Evolutionary conservation across 2,113 vertebrate species (phyloP).

Genomic region (Chlamydotis undulata): DNA sequence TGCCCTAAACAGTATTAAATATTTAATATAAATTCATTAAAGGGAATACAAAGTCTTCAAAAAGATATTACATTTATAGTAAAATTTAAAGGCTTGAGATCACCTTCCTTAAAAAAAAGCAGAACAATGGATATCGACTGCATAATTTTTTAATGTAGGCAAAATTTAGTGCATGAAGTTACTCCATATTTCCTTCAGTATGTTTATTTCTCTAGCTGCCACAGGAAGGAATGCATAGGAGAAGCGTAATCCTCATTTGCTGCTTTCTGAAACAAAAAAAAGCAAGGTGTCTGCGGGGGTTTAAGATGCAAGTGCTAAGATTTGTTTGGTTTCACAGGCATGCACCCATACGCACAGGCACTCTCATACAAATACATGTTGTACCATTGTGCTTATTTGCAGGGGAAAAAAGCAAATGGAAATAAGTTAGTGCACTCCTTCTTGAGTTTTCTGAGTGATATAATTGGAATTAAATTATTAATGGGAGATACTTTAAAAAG

Average conservation of each 20-base stretch:
- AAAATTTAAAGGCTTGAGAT: constrained; percentile 65
- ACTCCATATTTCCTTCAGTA: constrained; percentile 38
- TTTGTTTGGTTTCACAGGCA: constrained; percentile 19
- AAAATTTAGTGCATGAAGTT: constrained; percentile 59
- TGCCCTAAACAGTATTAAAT: constrained; percentile 86
- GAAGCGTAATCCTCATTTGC: background rate
- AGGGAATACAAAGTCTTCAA: constrained; percentile 71
- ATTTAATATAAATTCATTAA: constrained; percentile 87
- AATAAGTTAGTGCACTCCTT: constrained; percentile 78
- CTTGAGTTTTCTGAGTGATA: constrained; percentile 83
- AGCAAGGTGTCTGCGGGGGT: background rate
- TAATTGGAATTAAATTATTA: constrained; percentile 96
- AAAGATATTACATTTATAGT: constrained; percentile 71
- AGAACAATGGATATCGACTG: constrained; percentile 28
- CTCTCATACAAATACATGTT: background rate
- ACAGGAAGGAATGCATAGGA: background rate
- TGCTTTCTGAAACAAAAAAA: constrained; percentile 2
- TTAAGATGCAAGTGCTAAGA: constrained; percentile 25
- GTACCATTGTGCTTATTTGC: constrained; percentile 57
- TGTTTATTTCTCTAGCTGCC: constrained; percentile 42
- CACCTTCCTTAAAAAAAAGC: constrained; percentile 56
- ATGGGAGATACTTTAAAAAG: constrained; percentile 89
- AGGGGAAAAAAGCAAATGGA: constrained; percentile 67
- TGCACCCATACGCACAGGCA: background rate
- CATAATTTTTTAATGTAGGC: constrained; percentile 56